Evolutionary conservation across 2,888 invertebrate genomes (phyloP).

Genomic region (Candidula unifasciata): DNA sequence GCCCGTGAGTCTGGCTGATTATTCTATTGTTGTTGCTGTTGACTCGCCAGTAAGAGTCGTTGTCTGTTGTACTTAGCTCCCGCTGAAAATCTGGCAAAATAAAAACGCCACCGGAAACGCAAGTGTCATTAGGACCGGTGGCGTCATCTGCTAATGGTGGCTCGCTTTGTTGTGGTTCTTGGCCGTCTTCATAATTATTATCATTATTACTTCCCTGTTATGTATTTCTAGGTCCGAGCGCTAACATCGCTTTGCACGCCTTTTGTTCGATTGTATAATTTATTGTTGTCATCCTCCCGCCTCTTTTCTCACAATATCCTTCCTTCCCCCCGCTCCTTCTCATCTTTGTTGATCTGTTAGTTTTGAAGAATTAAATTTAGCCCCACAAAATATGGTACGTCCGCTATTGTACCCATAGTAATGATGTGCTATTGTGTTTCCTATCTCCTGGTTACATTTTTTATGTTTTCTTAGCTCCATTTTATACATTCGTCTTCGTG

Average conservation of each 20-base stretch:
- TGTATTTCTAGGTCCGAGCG: conserved; percentile 25
- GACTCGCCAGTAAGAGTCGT: conserved; percentile 13
- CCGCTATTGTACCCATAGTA: conserved; percentile 27
- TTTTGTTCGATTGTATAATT: conserved; percentile 41
- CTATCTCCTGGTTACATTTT: conserved; percentile 24
- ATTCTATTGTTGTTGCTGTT: conserved; percentile 27
- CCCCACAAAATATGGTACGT: neutral
- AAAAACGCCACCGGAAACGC: conserved; percentile 43
- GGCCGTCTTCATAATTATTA: conserved; percentile 42
- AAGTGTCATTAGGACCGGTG: conserved; percentile 44
- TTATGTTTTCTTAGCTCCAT: conserved; percentile 14
- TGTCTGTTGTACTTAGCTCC: conserved; percentile 39
- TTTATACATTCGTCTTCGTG: conserved; percentile 9
- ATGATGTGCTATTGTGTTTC: conserved; percentile 25
- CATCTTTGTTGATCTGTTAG: conserved; percentile 21
- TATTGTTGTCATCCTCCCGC: conserved; percentile 22
- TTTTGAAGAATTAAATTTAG: conserved; percentile 20
- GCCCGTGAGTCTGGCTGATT: conserved; percentile 5
- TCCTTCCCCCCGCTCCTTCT: neutral
- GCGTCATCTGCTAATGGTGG: conserved; percentile 45
- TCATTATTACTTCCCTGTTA: conserved; percentile 39
- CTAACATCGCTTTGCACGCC: conserved; percentile 40
- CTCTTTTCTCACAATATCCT: neutral
- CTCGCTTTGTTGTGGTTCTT: conserved; percentile 13
- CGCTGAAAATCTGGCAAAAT: conserved; percentile 2